A percentile compares a stretch with the other conserved stretches of the same genome.
phyloP scores from a whole-genome alignment of 2,888 invertebrate genomes.

The Drosophila meridionalis region DNA sequence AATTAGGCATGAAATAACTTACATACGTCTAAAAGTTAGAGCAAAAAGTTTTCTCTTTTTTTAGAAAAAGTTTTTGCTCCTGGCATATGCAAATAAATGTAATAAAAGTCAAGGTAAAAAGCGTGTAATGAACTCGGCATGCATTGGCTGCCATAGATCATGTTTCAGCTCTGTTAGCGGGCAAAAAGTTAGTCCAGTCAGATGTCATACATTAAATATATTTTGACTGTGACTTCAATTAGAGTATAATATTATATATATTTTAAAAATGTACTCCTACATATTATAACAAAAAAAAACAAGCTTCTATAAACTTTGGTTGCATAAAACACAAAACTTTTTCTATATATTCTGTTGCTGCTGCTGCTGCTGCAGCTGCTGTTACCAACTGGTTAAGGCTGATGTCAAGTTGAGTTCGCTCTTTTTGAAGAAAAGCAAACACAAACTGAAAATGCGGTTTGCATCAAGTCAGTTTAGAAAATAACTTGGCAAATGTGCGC shows the following conservation, averaged over 20 bases:
- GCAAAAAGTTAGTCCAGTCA: neutral
- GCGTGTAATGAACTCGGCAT: constrained; percentile 15
- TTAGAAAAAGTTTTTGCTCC: constrained; percentile 20
- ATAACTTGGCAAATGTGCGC: constrained; percentile 31
- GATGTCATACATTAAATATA: neutral
- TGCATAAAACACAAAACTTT: constrained; percentile 1
- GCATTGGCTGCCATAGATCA: neutral
- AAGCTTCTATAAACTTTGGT: neutral
- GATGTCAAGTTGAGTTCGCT: constrained; percentile 56
- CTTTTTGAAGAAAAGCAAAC: constrained; percentile 27
- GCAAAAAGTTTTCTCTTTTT: constrained; percentile 10
- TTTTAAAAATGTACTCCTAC: neutral
- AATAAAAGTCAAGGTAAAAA: constrained; percentile 22
- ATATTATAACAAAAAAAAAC: neutral
- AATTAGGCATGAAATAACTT: constrained; percentile 32
- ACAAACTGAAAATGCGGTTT: constrained; percentile 20
- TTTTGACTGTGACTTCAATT: neutral
- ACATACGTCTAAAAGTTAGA: constrained; percentile 5
- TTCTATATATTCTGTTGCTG: neutral
- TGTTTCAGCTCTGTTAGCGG: neutral
- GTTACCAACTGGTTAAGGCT: constrained; percentile 46
- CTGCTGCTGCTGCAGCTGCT: constrained; percentile 14
- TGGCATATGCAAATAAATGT: constrained; percentile 13
- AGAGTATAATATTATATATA: neutral
- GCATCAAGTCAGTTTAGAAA: constrained; percentile 19